Conservation (phyloP, 2,113 vertebrate species). For the Artemisiospiza belli region DNA sequence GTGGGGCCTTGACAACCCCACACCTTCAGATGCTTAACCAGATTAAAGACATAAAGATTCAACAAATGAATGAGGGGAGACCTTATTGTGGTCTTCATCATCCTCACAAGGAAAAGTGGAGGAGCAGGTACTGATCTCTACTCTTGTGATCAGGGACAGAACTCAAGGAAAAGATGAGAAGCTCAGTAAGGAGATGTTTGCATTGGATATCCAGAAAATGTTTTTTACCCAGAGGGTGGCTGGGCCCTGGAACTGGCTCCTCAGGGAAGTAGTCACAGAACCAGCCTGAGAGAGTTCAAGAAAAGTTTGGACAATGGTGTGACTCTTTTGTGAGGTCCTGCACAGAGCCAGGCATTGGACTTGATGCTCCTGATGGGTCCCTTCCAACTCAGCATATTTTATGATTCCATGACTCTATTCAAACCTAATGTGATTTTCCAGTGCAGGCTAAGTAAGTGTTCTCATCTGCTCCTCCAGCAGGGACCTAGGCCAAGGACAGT, state of each 20-base stretch:
- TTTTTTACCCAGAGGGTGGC: not conserved
- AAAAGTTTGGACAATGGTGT: not conserved
- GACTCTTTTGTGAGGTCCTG: not conserved
- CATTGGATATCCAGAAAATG: not conserved
- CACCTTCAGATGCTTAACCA: not conserved
- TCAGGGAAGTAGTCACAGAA: not conserved
- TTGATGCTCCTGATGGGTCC: not conserved
- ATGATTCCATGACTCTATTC: not conserved
- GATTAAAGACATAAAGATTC: not conserved
- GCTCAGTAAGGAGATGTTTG: not conserved
- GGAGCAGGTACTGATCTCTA: too few species aligned
- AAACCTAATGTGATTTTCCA: not conserved
- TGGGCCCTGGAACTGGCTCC: not conserved
- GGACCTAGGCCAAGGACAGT: not conserved
- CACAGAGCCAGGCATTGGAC: not conserved
- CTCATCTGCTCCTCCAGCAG: not conserved
- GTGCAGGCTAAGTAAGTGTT: not conserved
- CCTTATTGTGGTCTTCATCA: not conserved
- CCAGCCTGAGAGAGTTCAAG: not conserved
- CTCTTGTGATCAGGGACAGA: not conserved
- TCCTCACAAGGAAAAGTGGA: accelerated
- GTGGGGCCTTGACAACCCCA: not conserved
- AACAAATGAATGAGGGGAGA: not conserved
- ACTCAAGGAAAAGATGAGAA: not conserved
- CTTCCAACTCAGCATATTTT: not conserved